phyloP scores from a whole-genome alignment of 2,888 invertebrate genomes.

The Ceraclea dissimilis region DNA sequence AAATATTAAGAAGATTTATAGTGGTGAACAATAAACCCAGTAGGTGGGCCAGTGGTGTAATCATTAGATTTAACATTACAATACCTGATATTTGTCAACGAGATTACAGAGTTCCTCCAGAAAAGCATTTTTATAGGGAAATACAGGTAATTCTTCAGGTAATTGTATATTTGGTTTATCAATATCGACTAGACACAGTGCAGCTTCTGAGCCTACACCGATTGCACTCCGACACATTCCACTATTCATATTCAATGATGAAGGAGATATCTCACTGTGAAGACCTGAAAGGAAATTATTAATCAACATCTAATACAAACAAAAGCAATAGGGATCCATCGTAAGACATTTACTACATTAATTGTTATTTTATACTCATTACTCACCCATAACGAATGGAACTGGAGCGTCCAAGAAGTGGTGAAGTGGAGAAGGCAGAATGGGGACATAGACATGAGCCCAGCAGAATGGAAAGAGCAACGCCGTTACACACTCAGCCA shows the following conservation, averaged over 20 bases:
- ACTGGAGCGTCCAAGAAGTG: conserved; percentile 99
- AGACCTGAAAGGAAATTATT: conserved; percentile 39
- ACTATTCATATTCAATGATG: conserved; percentile 39
- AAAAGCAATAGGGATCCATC: neutral
- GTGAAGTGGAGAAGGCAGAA: conserved; percentile 87
- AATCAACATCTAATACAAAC: neutral
- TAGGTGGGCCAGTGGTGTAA: no score
- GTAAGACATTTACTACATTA: neutral
- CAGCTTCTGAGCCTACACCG: conserved; percentile 71
- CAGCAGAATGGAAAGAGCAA: conserved; percentile 92
- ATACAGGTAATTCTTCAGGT: conserved; percentile 90
- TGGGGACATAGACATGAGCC: conserved; percentile 99
- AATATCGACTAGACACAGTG: conserved; percentile 92
- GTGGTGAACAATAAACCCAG: no score
- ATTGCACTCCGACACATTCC: conserved; percentile 38
- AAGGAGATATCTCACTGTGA: conserved; percentile 51
- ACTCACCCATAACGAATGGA: conserved; percentile 92
- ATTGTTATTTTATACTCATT: neutral
- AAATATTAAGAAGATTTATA: no score
- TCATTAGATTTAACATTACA: neutral
- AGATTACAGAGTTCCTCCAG: conserved; percentile 73
- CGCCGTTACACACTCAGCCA: conserved; percentile 87
- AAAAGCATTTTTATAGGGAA: conserved; percentile 85
- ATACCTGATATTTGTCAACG: conserved; percentile 62
- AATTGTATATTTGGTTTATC: conserved; percentile 88